Evolutionary conservation across 2,113 vertebrate genomes (phyloP).

Genomic region (Sorex fumeus): DNA sequence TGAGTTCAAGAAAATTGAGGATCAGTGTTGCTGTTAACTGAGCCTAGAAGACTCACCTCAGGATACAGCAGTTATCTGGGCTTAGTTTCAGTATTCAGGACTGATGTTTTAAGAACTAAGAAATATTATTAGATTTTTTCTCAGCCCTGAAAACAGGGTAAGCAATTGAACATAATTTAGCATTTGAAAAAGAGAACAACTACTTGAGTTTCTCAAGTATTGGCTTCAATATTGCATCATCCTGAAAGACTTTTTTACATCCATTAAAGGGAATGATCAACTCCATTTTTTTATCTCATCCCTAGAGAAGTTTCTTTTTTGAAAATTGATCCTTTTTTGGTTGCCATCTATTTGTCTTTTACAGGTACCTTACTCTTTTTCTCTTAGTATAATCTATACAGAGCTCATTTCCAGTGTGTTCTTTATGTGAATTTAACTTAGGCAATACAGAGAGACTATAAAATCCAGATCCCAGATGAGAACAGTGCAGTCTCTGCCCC

Average conservation of each 20-base stretch:
- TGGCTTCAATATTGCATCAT: background rate
- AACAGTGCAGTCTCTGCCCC: too few relatives aligned
- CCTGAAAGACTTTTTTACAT: background rate
- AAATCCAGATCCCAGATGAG: too few relatives aligned
- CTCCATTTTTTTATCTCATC: background rate
- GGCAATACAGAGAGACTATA: too few relatives aligned
- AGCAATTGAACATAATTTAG: constrained; percentile 31
- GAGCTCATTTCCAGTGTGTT: too few relatives aligned
- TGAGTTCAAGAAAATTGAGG: background rate
- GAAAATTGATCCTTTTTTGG: background rate
- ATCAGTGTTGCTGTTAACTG: background rate
- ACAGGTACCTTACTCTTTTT: background rate
- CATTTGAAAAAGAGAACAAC: constrained; percentile 47
- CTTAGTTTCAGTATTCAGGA: background rate
- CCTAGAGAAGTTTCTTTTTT: background rate
- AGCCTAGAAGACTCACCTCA: background rate
- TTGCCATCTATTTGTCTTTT: background rate
- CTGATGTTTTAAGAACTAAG: background rate
- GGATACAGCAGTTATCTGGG: background rate
- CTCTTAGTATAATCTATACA: background rate
- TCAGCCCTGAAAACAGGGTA: constrained; percentile 21
- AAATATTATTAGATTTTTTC: constrained; percentile 42
- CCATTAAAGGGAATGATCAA: background rate
- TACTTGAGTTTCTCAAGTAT: background rate
- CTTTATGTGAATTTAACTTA: too few relatives aligned